Evolutionary conservation across 1,140 invertebrate genomes (phyloP).

Genomic region (Ladona fulva): DNA sequence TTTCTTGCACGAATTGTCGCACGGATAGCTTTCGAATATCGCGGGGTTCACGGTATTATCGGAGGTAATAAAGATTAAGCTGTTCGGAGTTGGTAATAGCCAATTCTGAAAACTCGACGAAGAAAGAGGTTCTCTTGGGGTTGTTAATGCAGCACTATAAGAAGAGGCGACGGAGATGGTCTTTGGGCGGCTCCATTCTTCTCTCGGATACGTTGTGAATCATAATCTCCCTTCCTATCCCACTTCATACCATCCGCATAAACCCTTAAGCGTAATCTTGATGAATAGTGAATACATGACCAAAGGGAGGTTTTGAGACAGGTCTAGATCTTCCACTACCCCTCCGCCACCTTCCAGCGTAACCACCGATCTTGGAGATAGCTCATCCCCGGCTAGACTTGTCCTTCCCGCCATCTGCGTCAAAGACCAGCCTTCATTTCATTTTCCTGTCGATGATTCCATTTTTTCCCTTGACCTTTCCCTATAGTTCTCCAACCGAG

Average conservation of each 20-base stretch:
- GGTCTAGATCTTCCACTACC: not conserved
- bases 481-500: not conserved
- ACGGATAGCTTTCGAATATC: conserved; percentile 1
- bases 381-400: not conserved
- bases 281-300: not conserved
- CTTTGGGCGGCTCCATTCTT: not conserved
- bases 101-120: not conserved
- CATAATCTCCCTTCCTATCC: not conserved
- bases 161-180: not conserved
- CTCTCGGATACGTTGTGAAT: not conserved
- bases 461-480: not conserved
- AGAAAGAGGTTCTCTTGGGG: not conserved
- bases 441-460: not conserved
- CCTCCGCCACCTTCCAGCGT: no score
- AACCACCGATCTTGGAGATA: not conserved
- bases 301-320: not conserved
- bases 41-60: not conserved
- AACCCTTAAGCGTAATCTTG: not conserved
- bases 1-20: not conserved
- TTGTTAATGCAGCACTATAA: not conserved
- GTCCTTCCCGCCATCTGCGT: no score
- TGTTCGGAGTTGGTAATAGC: not conserved
- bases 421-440: not conserved
- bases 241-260: not conserved
- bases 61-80: not conserved